Evolutionary conservation across 2,888 invertebrate genomes (phyloP).

Genomic region (Ectemnius continuus): DNA sequence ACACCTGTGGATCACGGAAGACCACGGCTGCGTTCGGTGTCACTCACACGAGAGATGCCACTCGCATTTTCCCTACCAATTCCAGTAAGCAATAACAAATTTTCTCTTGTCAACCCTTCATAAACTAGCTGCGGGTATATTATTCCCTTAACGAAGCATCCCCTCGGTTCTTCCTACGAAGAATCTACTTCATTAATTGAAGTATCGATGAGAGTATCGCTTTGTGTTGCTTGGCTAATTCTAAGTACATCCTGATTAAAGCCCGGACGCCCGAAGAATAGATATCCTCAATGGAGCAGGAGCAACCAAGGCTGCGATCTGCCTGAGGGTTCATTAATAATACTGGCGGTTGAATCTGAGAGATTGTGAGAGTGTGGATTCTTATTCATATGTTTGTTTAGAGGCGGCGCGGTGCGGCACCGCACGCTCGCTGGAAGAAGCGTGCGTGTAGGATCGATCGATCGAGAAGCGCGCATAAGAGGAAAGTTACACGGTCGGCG

Average conservation of each 20-base stretch:
- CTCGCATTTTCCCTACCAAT: too few relatives aligned
- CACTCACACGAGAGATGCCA: not conserved
- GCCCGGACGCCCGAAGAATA: too few relatives aligned
- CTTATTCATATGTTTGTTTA: not conserved
- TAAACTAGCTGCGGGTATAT: not conserved
- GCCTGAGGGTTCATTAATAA: too few relatives aligned
- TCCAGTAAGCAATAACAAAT: not conserved
- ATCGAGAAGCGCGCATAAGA: conserved; percentile 1
- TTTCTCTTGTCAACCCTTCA: not conserved
- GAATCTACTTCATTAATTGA: too few relatives aligned
- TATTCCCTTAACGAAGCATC: not conserved
- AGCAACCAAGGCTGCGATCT: too few relatives aligned
- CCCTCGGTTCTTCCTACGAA: too few relatives aligned
- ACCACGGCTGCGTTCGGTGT: not conserved
- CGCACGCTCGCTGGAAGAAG: not conserved
- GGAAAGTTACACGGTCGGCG: conserved; percentile 9
- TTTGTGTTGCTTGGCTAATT: too few relatives aligned
- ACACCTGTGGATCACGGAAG: conserved; percentile 37
- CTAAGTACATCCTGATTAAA: too few relatives aligned
- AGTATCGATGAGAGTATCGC: too few relatives aligned
- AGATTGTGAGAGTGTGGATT: not conserved
- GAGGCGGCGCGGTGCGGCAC: not conserved
- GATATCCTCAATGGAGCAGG: too few relatives aligned
- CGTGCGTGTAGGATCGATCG: not conserved
- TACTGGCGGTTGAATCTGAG: not conserved